A percentile compares a stretch with the other conserved stretches of the same genome.
Evolutionary conservation across 2,113 vertebrate species (phyloP).

Genomic region (Sula dactylatra): DNA sequence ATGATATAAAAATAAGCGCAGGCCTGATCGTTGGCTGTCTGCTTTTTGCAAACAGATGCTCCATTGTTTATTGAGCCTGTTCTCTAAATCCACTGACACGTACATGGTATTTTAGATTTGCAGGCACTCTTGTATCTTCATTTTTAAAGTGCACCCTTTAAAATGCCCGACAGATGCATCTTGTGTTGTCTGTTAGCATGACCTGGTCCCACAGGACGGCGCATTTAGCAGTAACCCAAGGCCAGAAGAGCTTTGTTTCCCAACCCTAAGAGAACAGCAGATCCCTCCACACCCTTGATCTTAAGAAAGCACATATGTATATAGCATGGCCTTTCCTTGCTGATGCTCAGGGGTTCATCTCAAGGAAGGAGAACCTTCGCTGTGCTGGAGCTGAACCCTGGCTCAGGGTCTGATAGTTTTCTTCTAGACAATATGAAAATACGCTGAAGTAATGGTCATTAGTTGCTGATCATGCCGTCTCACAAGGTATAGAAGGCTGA

Average conservation of each 20-base stretch:
- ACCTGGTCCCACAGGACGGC: not conserved
- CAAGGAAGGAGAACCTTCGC: not conserved
- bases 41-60: constrained; percentile 45
- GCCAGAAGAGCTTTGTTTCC: not conserved
- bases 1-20: constrained; percentile 34
- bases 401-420: not conserved
- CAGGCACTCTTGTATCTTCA: not conserved
- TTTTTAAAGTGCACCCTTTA: not conserved
- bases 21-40: constrained; percentile 48
- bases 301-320: rapidly evolving
- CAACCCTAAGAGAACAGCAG: rapidly evolving
- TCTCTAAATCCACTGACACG: not conserved
- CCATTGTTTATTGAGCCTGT: not conserved
- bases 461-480: rapidly evolving
- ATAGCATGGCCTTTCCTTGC: rapidly evolving
- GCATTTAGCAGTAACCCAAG: not conserved
- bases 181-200: rapidly evolving
- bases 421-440: not conserved
- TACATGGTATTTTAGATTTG: rapidly evolving
- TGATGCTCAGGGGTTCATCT: not conserved
- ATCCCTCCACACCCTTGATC: not conserved
- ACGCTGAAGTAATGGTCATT: not conserved
- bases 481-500: not conserved
- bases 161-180: not conserved
- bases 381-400: not conserved